Percentiles rank a stretch among this genome's conserved stretches.
Conservation (phyloP, 2,888 invertebrate genomes). For the Dryadula phaetusa region DNA sequence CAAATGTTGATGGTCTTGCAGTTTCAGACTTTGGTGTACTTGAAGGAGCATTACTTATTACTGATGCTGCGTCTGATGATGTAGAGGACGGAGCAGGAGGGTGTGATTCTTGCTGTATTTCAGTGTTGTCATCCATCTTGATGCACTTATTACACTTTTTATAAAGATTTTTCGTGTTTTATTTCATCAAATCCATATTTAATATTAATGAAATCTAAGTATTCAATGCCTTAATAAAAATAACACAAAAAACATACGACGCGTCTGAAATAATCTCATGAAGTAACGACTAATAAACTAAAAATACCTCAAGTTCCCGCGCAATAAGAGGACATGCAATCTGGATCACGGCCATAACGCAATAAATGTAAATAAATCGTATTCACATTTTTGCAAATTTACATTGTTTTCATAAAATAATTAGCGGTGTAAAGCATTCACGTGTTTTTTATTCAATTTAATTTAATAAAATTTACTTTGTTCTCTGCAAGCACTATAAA, state of each 20-base stretch:
- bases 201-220: conserved; percentile 27
- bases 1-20: conserved; percentile 68
- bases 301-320: conserved; percentile 81
- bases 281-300: conserved; percentile 64
- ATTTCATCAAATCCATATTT: conserved; percentile 50
- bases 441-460: conserved; percentile 32
- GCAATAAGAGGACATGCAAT: conserved; percentile 78
- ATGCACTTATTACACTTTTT: conserved; percentile 57
- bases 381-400: conserved; percentile 44
- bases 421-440: conserved; percentile 33
- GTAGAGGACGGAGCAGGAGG: conserved; percentile 65
- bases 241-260: conserved; percentile 60
- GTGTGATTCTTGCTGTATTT: conserved; percentile 54
- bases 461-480: conserved; percentile 23
- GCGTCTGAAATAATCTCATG: conserved; percentile 63
- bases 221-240: conserved; percentile 39
- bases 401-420: conserved; percentile 35
- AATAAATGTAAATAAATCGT: conserved; percentile 62
- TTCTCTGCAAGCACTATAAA: conserved; percentile 36
- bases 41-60: conserved; percentile 63
- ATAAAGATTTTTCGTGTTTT: conserved; percentile 34
- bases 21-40: conserved; percentile 53
- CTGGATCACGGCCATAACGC: conserved; percentile 80
- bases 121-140: conserved; percentile 76
- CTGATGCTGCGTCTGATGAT: conserved; percentile 66